Evolutionary conservation across 2,113 vertebrate genomes (phyloP), one percentile per base, ranked within the genome.

Genomic region (Eolophus roseicapilla): DNA sequence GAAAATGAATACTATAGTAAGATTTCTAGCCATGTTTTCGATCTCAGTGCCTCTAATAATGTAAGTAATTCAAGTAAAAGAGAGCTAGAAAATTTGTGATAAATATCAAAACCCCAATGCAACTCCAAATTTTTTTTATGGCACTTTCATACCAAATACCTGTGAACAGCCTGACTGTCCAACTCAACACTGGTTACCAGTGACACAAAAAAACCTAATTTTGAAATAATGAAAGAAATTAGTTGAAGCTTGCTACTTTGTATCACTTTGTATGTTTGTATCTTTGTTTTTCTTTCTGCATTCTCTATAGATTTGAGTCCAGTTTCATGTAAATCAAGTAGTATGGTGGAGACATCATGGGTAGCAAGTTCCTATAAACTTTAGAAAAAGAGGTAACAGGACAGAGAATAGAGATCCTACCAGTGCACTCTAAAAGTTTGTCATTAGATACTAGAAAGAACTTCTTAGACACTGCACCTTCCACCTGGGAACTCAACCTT

Each of bases 181-280:
- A 86, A n/a, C 25, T 77, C 52, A 73, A 33, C 33, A 64, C 1
- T 55, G 18, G 7, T 25, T 55, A 87, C 4, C 63, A 82, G 18
- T 8, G 10, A 82, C 10, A 31, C 2, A 69, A 55, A 67, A 59
- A 31, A 5, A 0, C 3, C 33, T 59, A 0, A 0, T 14, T 70
- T 47, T 69, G 8, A 74, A 82, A 68, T 6, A 59, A 49, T 41
- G 17, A 41, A 62, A 70, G 17, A 62, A 74, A 77, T 60, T 28
- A 80, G 24, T 27, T 2, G 2, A 85, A 69, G 24, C 12, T 46
- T 76, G 43, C 15, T 41, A 41, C 41, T 41, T 41, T 41, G 39
- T 41, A 19, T 44, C 8, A n/a, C 25, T 79, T 62, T 59, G 6
- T 21, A 55, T 50, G 15, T 39, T 57, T 47, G 17, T 25, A 37